Conservation (phyloP, 2,113 vertebrate species). For the Nesospiza acunhae region DNA sequence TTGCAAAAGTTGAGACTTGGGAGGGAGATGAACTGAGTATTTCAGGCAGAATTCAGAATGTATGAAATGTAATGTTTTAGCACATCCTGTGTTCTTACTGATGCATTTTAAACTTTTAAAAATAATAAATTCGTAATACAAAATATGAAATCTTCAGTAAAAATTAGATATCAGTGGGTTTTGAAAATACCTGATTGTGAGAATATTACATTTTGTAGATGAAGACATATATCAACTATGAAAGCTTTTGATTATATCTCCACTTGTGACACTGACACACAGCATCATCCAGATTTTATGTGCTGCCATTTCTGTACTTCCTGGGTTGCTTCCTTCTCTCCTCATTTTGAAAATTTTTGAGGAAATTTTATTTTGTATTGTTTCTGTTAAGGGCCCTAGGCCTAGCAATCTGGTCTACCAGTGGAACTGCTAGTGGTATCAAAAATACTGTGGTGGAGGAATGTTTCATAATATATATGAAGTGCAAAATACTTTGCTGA, state of each 20-base stretch:
- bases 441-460: background rate
- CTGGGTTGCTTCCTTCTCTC: background rate
- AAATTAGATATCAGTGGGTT: background rate
- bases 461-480: background rate
- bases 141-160: background rate
- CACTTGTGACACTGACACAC: background rate
- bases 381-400: background rate
- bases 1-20: background rate
- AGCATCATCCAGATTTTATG: fast-evolving
- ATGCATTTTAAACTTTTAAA: background rate
- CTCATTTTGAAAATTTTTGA: background rate
- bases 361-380: background rate
- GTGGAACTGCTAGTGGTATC: background rate
- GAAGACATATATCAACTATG: background rate
- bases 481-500: background rate
- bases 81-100: background rate
- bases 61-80: background rate
- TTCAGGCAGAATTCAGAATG: background rate
- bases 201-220: background rate
- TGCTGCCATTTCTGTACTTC: background rate
- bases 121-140: background rate
- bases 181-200: background rate
- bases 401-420: background rate
- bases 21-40: background rate
- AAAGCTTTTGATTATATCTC: background rate